These are phyloP conservation scores for Mus spicilegus DNA, from an alignment of 2,113 vertebrate genomes.

Conservation along the genomic window DNA sequence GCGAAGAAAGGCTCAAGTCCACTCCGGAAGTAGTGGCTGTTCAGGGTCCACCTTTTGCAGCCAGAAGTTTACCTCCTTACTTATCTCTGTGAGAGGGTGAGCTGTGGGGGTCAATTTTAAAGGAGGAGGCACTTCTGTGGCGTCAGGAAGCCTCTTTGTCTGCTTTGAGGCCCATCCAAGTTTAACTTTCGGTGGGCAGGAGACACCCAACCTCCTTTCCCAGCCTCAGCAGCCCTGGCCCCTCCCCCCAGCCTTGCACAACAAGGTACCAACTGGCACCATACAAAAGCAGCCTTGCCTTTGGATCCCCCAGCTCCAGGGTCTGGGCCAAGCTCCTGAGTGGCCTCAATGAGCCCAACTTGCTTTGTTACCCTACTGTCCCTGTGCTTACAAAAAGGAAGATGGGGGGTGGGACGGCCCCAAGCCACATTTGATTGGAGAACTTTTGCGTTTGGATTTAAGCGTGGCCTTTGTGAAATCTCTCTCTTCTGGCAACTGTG, in stretches of 20 bases:
- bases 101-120: not conserved
- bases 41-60: conserved; percentile 25
- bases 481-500: not conserved
- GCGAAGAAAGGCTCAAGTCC: not conserved
- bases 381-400: not conserved
- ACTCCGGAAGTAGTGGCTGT: not conserved
- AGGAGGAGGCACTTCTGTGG: not conserved
- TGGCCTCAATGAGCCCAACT: not conserved
- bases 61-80: not conserved
- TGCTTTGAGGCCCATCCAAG: conserved; percentile 34
- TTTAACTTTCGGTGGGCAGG: not conserved
- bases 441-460: not conserved
- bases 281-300: not conserved
- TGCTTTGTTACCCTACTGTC: not conserved
- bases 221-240: not conserved
- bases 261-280: not conserved
- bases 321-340: conserved; percentile 8
- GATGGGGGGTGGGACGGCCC: too few species aligned
- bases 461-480: not conserved
- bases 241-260: not conserved
- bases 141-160: not conserved
- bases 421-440: not conserved
- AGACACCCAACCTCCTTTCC: fast-evolving
- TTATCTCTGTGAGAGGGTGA: not conserved
- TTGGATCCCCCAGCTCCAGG: not conserved